Conservation (phyloP, 2,797 vertebrate species). For the Rhynchonycteris naso region DNA sequence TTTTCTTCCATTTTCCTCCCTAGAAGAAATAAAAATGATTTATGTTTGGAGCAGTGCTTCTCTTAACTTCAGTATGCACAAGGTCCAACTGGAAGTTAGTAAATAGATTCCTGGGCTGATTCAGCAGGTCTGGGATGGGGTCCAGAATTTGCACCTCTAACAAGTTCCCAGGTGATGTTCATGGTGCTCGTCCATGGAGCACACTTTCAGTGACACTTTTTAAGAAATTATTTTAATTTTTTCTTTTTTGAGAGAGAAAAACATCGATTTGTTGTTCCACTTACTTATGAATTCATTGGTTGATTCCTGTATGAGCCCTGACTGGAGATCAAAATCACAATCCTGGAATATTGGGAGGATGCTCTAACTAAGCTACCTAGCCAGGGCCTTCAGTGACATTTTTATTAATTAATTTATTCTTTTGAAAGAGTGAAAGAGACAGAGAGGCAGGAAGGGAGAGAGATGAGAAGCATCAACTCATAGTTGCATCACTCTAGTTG, state of each 20-base stretch:
- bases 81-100: background rate
- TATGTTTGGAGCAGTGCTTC: background rate
- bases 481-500: too few species aligned
- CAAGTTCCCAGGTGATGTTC: background rate
- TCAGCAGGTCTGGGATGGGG: background rate
- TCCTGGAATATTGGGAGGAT: background rate
- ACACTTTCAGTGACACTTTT: background rate
- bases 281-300: background rate
- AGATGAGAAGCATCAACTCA: too few species aligned
- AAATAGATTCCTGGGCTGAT: background rate
- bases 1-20: constrained; percentile 86
- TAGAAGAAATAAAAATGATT: constrained; percentile 70
- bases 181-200: background rate
- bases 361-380: too few species aligned
- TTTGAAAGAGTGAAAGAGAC: too few species aligned
- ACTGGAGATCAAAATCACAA: background rate
- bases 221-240: background rate
- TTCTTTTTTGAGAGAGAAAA: background rate
- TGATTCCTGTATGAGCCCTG: background rate
- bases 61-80: background rate
- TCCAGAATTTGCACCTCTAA: background rate
- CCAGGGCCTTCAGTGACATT: too few species aligned
- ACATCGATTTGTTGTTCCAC: background rate
- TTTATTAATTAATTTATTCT: too few species aligned
- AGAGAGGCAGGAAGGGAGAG: too few species aligned